Evolutionary conservation across 2,797 vertebrate genomes (phyloP).

Genomic region (Chaenodraco wilsoni): DNA sequence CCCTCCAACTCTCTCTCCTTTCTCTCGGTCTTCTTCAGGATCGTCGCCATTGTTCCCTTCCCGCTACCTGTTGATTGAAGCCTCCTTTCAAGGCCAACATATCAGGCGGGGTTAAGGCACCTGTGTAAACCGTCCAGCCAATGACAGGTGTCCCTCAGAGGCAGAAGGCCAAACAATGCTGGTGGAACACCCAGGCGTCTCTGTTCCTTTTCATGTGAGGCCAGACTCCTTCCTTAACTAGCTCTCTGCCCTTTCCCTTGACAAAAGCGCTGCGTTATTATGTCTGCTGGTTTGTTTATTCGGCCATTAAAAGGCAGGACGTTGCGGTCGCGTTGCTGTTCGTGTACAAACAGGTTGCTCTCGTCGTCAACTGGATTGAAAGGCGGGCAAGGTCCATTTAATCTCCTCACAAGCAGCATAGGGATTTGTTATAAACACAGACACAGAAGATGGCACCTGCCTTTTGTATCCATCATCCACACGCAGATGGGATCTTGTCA

Average conservation of each 20-base stretch:
- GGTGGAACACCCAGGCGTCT: slow-evolving; percentile 71
- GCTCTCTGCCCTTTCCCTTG: slow-evolving; percentile 67
- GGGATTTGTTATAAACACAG: slow-evolving; percentile 39
- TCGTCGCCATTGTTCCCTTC: slow-evolving; percentile 65
- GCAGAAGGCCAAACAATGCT: slow-evolving; percentile 70
- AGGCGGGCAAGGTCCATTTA: slow-evolving; percentile 32
- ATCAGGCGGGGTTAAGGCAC: slow-evolving; percentile 67
- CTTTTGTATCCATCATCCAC: slow-evolving; percentile 17
- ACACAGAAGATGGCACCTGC: slow-evolving; percentile 47
- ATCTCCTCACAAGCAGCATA: slow-evolving; percentile 31
- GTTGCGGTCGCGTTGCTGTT: slow-evolving; percentile 39
- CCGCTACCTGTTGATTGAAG: slow-evolving; percentile 76
- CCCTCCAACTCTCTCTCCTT: slow-evolving; percentile 47
- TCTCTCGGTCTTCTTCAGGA: slow-evolving; percentile 48
- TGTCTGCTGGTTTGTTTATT: slow-evolving; percentile 73
- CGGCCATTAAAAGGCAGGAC: slow-evolving; percentile 65
- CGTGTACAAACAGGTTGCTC: slow-evolving; percentile 57
- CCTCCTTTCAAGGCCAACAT: slow-evolving; percentile 69
- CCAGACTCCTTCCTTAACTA: slow-evolving; percentile 69
- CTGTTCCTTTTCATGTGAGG: slow-evolving; percentile 70
- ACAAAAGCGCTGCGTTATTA: slow-evolving; percentile 70
- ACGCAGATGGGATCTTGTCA: slow-evolving; percentile 32
- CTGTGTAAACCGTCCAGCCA: slow-evolving; percentile 75
- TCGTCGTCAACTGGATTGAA: slow-evolving; percentile 34
- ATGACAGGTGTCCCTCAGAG: slow-evolving; percentile 80